These are phyloP conservation scores for Aldabrachelys gigantea DNA, from an alignment of 2,113 vertebrate species.

Conservation along the genomic window DNA sequence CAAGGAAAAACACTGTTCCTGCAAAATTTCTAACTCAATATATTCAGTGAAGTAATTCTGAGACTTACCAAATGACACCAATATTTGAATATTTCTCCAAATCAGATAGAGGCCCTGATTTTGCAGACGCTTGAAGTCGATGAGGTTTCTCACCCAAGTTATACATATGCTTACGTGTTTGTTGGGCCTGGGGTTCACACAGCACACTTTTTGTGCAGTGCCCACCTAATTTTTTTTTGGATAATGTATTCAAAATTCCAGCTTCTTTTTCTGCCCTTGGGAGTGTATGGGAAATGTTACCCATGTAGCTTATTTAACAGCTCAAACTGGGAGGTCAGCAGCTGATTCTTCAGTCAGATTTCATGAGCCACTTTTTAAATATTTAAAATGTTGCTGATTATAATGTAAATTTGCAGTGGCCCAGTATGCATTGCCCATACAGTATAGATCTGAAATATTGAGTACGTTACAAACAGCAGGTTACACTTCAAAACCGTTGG, in stretches of 20 bases:
- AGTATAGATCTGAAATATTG: constrained; percentile 70
- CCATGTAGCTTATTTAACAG: background rate
- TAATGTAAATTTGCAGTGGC: constrained; percentile 45
- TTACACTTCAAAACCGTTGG: constrained; percentile 79
- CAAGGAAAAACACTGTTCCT: background rate
- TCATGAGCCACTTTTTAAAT: background rate
- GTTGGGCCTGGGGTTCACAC: background rate
- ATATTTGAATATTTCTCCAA: background rate
- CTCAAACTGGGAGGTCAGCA: background rate
- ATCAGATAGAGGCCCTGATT: background rate
- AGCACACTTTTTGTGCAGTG: background rate
- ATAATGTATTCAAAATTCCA: background rate
- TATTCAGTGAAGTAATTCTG: fast-evolving
- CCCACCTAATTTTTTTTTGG: background rate
- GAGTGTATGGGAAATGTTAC: background rate
- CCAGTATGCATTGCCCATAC: constrained; percentile 2
- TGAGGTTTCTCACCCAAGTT: background rate
- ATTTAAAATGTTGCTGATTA: background rate
- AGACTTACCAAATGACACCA: background rate
- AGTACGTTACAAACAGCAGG: constrained; percentile 78
- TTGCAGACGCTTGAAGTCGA: background rate
- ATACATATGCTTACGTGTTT: background rate
- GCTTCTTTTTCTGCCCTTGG: background rate
- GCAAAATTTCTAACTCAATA: background rate
- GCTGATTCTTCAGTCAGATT: constrained; percentile 29